Percentiles rank a stretch among this genome's conserved stretches.
phyloP scores from a whole-genome alignment of 2,797 vertebrate genomes.

The Esox lucius region DNA sequence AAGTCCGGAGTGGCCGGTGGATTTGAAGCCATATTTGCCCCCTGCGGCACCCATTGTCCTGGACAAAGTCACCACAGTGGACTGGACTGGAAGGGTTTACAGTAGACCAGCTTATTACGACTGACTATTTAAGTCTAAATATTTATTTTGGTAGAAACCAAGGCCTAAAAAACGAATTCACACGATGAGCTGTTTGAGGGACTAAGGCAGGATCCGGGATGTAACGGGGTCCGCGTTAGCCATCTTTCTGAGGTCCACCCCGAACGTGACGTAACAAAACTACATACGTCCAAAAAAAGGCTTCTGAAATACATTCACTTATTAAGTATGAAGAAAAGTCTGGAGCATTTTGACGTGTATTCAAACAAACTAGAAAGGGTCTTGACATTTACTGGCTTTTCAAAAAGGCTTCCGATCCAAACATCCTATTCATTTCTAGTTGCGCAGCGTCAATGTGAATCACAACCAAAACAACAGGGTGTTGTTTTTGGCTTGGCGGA shows the following conservation, averaged over 20 bases:
- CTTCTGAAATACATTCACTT: too few relatives aligned
- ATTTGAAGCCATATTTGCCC: conserved; percentile 68
- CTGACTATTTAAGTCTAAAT: background rate
- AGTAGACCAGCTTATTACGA: conserved; percentile 35
- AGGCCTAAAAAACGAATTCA: too few relatives aligned
- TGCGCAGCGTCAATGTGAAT: background rate
- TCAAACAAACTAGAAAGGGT: background rate
- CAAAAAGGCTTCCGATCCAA: background rate
- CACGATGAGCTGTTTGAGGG: conserved; percentile 55
- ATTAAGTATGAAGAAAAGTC: too few relatives aligned
- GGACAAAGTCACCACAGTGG: conserved; percentile 32
- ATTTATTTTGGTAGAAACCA: conserved; percentile 13
- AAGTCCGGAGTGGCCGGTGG: conserved; percentile 66
- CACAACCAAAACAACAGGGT: conserved; percentile 6
- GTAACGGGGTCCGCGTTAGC: too few relatives aligned
- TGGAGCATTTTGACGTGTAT: conserved; percentile 27
- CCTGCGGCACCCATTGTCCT: conserved; percentile 48
- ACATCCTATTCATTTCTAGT: background rate
- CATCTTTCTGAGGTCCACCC: too few relatives aligned
- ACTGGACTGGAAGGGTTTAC: conserved; percentile 54
- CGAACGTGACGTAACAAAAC: too few relatives aligned
- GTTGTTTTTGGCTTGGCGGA: background rate
- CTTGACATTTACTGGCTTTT: too few relatives aligned
- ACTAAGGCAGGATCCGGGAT: too few relatives aligned
- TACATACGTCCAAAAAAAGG: too few relatives aligned